These are phyloP conservation scores for Araneus ventricosus DNA, from an alignment of 1,140 invertebrate species.

Conservation along the genomic window DNA sequence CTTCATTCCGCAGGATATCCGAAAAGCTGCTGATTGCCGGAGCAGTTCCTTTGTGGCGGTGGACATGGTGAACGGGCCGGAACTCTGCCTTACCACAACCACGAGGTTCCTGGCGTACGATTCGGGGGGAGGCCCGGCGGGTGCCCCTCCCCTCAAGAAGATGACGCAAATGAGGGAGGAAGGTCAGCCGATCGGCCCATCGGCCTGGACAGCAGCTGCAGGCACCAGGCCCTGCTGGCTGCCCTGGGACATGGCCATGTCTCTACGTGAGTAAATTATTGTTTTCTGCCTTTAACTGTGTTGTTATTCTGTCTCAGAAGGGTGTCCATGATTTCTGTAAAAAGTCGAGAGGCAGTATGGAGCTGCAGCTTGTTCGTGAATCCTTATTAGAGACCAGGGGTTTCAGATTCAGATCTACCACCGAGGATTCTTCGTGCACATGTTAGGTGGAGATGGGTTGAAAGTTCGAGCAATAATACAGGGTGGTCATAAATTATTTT, in stretches of 20 bases:
- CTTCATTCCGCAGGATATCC: no score
- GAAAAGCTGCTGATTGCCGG: slow-evolving; percentile 85
- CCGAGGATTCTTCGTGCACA: no score
- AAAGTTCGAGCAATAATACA: no score
- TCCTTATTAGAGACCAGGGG: no score
- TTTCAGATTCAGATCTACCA: no score
- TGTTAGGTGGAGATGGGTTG: no score
- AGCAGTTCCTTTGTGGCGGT: slow-evolving; percentile 88
- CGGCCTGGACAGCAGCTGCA: slow-evolving; percentile 91
- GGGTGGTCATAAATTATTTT: no score
- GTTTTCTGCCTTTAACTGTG: no score
- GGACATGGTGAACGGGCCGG: slow-evolving; percentile 86
- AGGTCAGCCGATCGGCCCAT: slow-evolving; percentile 92
- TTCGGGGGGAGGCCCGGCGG: slow-evolving; percentile 81
- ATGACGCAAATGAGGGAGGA: slow-evolving; percentile 90
- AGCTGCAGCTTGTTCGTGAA: no score
- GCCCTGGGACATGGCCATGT: slow-evolving; percentile 95
- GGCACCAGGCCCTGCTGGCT: slow-evolving; percentile 90
- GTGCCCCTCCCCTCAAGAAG: slow-evolving; percentile 83
- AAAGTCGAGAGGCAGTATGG: no score
- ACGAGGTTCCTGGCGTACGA: slow-evolving; percentile 88
- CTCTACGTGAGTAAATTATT: slow-evolving; percentile 95
- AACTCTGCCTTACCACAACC: slow-evolving; percentile 86
- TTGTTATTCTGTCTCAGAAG: no score
- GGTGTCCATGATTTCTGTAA: no score